Evolutionary conservation across 2,797 vertebrate genomes (phyloP).

Genomic region (Threskiornis aethiopicus): DNA sequence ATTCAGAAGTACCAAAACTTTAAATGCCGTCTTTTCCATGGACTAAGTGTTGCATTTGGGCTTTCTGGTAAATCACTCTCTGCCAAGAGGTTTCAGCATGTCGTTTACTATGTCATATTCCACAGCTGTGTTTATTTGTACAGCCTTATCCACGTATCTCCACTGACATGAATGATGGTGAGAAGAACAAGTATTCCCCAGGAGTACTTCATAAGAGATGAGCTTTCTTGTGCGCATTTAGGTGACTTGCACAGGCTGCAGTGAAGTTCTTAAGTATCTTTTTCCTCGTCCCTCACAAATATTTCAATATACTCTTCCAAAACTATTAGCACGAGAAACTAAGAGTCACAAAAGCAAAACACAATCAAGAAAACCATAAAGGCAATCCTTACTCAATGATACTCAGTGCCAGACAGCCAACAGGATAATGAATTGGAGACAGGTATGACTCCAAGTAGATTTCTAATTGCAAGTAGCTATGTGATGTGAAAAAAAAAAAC

Average conservation of each 20-base stretch:
- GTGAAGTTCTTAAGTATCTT: neutral
- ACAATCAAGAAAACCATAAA: neutral
- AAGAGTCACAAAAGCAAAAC: neutral
- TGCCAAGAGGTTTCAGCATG: conserved; percentile 31
- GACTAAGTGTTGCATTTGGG: neutral
- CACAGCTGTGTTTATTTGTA: neutral
- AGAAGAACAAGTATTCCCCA: neutral
- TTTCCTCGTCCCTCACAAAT: neutral
- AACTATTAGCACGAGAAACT: neutral
- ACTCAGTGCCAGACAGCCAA: neutral
- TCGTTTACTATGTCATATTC: neutral
- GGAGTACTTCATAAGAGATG: neutral
- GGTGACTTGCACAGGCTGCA: neutral
- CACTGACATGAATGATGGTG: neutral
- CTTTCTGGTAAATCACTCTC: conserved; percentile 17
- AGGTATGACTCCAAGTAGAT: neutral
- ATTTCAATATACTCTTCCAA: neutral
- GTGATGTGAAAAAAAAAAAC: neutral
- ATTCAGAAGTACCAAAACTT: conserved; percentile 1
- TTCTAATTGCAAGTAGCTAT: neutral
- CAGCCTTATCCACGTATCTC: neutral
- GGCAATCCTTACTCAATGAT: neutral
- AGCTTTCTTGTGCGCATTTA: neutral
- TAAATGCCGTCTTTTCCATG: conserved; percentile 23
- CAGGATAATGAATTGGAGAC: neutral